A percentile compares a stretch with the other conserved stretches of the same genome.
Evolutionary conservation across 2,113 vertebrate genomes (phyloP).

Genomic region (Morone saxatilis): DNA sequence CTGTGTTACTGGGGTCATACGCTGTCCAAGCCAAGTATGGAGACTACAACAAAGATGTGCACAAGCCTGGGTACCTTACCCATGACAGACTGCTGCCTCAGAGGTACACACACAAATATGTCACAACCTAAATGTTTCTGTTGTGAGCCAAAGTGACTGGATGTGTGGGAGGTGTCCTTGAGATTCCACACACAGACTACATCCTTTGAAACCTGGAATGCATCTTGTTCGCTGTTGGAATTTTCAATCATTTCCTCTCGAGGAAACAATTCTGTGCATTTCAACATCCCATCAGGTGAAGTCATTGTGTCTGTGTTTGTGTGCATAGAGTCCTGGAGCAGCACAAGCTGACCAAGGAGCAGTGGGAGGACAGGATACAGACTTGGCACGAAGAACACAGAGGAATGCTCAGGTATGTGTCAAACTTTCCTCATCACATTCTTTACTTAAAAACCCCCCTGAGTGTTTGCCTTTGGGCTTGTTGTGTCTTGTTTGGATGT

Average conservation of each 20-base stretch:
- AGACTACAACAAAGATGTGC: slow-evolving; percentile 93
- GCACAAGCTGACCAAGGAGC: slow-evolving; percentile 98
- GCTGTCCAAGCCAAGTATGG: slow-evolving; percentile 96
- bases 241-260: slow-evolving; percentile 43
- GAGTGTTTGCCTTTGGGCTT: slow-evolving; percentile 25
- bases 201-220: slow-evolving; percentile 10
- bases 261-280: slow-evolving; percentile 39
- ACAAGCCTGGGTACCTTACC: slow-evolving; percentile 94
- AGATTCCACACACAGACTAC: neutral
- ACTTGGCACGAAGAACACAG: slow-evolving; percentile 98
- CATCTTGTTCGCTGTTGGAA: neutral
- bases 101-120: slow-evolving; percentile 82
- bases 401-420: slow-evolving; percentile 93
- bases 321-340: slow-evolving; percentile 93
- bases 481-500: slow-evolving; percentile 41
- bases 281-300: slow-evolving; percentile 20
- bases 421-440: neutral
- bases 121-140: neutral
- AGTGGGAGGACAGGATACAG: slow-evolving; percentile 99
- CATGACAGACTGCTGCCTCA: slow-evolving; percentile 96
- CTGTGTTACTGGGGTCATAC: slow-evolving; percentile 95
- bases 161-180: neutral
- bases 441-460: neutral
- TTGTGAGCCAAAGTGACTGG: neutral
- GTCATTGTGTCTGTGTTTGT: slow-evolving; percentile 39